Evolutionary conservation across 1,140 invertebrate genomes (phyloP), one percentile per base, ranked within the genome.

Genomic region (Hyles euphorbiae): DNA sequence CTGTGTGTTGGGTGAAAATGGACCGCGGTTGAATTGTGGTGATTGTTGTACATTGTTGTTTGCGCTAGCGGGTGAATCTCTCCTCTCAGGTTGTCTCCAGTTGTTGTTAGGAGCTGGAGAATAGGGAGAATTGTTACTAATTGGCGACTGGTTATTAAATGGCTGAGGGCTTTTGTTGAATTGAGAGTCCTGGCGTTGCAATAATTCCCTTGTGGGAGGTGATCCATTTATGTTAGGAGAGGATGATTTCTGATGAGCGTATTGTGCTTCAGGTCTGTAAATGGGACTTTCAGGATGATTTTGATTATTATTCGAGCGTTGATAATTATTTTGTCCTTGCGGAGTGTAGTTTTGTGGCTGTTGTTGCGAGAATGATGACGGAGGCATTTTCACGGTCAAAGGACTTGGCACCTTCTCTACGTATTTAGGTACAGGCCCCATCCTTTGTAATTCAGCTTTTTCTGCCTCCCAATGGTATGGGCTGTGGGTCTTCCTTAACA

Each of bases 391-490:
- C 0, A 88, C 85, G 5, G 85, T 88, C 52, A 88, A 63, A n/a
- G 86, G 87, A 69, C 78, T 88, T 1, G 88, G 85, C 4, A 80
- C 77, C 60, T 89, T 89, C 40, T 89, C 86, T 34, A 81, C 61
- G 65, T 86, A 90, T 63, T 89, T 90, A 3, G 88, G 88, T 5
- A 88, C 78, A 12, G 72, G 63, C 9, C 85, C 88, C 58, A 86
- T 73, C 32, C 72, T 72, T 44, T 83, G 70, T 22, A 75, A 54
- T n/a, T 89, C 81, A 5, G 81, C 83, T 51, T 87, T 77, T 61
- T 90, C 89, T 7, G 78, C 70, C 69, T 90, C 87, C 88, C 89
- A 90, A 51, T 90, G 89, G 50, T 90, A 90, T 5, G 89, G 89
- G 60, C 89, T 90, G 53, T 89, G 87, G 5, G 89, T 90, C 83